These are phyloP conservation scores for Ochropleura leucogaster DNA, from an alignment of 2,888 invertebrate genomes.

Conservation along the genomic window DNA sequence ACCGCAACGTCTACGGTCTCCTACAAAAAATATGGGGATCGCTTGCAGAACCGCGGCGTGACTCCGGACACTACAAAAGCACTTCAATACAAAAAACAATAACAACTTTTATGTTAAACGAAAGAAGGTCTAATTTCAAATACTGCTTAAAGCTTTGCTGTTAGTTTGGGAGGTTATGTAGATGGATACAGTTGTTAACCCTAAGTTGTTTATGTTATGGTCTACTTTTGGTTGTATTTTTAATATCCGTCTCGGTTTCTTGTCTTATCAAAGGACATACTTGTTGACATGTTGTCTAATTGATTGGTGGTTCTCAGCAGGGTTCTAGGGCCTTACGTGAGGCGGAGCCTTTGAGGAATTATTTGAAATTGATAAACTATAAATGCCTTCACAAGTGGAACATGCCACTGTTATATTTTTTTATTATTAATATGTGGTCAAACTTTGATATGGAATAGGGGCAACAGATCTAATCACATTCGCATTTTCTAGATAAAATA, in stretches of 20 bases:
- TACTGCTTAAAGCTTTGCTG: constrained; percentile 54
- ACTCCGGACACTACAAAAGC: constrained; percentile 75
- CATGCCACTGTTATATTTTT: constrained; percentile 88
- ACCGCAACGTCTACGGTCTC: constrained; percentile 88
- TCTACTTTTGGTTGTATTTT: constrained; percentile 77
- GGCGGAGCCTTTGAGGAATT: constrained; percentile 88
- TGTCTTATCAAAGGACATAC: constrained; percentile 88
- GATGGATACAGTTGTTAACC: constrained; percentile 76
- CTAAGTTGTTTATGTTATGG: constrained; percentile 82
- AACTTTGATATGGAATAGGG: constrained; percentile 63
- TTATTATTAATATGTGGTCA: constrained; percentile 74
- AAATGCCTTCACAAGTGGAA: constrained; percentile 87
- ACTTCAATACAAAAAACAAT: constrained; percentile 56
- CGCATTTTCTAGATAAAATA: constrained; percentile 11
- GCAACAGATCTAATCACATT: constrained; percentile 53
- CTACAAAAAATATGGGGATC: constrained; percentile 87
- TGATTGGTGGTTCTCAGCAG: constrained; percentile 89
- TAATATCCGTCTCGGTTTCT: constrained; percentile 75
- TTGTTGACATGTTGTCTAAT: constrained; percentile 91
- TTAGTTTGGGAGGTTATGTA: constrained; percentile 70
- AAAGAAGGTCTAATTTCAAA: constrained; percentile 69
- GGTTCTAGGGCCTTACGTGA: constrained; percentile 85
- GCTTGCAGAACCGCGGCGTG: constrained; percentile 84
- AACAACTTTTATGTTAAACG: constrained; percentile 49
- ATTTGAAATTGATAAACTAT: constrained; percentile 89